phyloP scores from a whole-genome alignment of 2,113 vertebrate species.

The Arizona elegans region DNA sequence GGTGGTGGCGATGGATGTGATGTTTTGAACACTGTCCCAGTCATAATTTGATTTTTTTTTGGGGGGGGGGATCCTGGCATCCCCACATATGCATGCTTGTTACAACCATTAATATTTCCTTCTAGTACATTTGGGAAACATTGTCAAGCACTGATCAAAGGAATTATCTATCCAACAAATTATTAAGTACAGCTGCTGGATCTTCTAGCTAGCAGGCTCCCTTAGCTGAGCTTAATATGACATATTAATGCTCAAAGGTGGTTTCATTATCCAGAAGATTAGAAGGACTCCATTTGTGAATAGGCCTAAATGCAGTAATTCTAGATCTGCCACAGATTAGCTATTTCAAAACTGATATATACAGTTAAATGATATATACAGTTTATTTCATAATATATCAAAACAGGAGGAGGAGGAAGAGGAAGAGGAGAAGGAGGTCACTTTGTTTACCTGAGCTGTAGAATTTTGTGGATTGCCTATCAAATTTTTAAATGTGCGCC shows the following conservation, averaged over 20 bases:
- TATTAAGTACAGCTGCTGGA: neutral
- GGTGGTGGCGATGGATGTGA: no score
- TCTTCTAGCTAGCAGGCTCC: no score
- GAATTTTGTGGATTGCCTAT: conserved; percentile 70
- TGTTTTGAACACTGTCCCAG: no score
- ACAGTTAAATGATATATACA: neutral
- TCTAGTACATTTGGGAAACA: neutral
- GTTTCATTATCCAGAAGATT: neutral
- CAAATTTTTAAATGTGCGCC: conserved; percentile 72
- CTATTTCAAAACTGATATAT: neutral
- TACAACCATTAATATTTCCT: neutral
- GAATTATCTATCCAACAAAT: neutral
- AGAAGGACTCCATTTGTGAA: neutral
- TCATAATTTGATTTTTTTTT: no score
- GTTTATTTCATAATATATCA: neutral
- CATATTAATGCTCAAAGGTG: neutral
- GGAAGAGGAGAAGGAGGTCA: neutral
- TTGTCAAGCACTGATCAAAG: neutral
- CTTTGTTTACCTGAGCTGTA: conserved; percentile 54
- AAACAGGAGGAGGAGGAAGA: neutral
- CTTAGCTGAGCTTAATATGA: neutral
- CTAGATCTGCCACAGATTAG: neutral
- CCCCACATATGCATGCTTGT: neutral
- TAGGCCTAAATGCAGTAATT: neutral
- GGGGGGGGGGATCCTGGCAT: no score